phyloP scores from a whole-genome alignment of 2,797 vertebrate species.

The Meda fulgida region DNA sequence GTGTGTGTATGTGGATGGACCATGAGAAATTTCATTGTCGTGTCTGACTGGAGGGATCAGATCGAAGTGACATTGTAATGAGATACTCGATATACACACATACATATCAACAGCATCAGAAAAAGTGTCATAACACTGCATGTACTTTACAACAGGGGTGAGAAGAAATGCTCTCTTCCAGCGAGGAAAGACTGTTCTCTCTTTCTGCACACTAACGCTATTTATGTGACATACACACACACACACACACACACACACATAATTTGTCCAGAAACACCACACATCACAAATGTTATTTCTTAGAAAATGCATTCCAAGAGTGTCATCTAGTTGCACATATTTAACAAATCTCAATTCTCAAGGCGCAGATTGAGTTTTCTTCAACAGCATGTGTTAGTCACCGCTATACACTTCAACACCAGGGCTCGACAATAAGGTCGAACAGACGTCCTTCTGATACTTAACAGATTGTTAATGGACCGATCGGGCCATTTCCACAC shows the following conservation, averaged over 20 bases:
- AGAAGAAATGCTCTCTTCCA: neutral
- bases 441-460: neutral
- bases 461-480: neutral
- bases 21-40: neutral
- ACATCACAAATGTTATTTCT: neutral
- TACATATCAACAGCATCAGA: neutral
- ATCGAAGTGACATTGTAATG: constrained; percentile 7
- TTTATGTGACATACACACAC: neutral
- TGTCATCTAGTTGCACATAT: neutral
- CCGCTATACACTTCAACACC: neutral
- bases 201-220: neutral
- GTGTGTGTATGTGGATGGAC: neutral
- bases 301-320: neutral
- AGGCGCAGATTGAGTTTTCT: neutral
- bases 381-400: neutral
- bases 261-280: neutral
- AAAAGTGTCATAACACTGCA: constrained; percentile 7
- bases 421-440: neutral
- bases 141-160: constrained; percentile 11
- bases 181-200: neutral
- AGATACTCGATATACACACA: neutral
- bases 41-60: constrained; percentile 21
- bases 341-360: neutral
- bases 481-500: neutral
- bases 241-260: neutral